These are phyloP conservation scores for Apus apus DNA, from an alignment of 2,113 vertebrate genomes.

Conservation along the genomic window DNA sequence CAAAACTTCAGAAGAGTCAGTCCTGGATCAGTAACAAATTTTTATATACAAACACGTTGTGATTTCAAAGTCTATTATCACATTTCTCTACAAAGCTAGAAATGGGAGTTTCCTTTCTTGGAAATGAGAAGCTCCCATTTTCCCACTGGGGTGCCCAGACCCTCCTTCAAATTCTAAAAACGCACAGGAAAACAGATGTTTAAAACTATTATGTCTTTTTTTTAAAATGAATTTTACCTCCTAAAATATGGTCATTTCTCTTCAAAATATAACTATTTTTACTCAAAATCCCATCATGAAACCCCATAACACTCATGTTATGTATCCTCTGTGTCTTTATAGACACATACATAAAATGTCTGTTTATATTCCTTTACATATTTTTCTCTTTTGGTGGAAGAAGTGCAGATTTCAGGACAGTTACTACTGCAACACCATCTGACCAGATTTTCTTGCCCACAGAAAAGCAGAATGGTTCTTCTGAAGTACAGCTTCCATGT, in stretches of 20 bases:
- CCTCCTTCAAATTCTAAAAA: neutral
- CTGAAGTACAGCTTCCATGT: neutral
- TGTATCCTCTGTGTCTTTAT: neutral
- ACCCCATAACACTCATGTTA: neutral
- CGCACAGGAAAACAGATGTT: neutral
- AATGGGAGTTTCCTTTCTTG: neutral
- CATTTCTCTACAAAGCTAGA: neutral
- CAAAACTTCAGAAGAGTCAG: conserved; percentile 36
- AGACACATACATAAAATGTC: neutral
- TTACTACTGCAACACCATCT: neutral
- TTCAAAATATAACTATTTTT: neutral
- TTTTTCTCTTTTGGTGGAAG: neutral
- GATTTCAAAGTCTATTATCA: conserved; percentile 32
- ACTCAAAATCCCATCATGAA: neutral
- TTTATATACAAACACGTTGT: conserved; percentile 18
- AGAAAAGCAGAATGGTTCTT: neutral
- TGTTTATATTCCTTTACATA: neutral
- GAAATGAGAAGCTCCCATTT: conserved; percentile 10
- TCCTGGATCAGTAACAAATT: conserved; percentile 36
- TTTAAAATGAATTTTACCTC: neutral
- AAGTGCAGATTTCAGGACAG: neutral
- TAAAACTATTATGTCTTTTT: neutral
- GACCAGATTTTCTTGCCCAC: neutral
- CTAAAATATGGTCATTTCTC: neutral
- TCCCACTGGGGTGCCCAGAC: neutral